Conservation (phyloP, 2,113 vertebrate genomes). For the Piprites chloris region DNA sequence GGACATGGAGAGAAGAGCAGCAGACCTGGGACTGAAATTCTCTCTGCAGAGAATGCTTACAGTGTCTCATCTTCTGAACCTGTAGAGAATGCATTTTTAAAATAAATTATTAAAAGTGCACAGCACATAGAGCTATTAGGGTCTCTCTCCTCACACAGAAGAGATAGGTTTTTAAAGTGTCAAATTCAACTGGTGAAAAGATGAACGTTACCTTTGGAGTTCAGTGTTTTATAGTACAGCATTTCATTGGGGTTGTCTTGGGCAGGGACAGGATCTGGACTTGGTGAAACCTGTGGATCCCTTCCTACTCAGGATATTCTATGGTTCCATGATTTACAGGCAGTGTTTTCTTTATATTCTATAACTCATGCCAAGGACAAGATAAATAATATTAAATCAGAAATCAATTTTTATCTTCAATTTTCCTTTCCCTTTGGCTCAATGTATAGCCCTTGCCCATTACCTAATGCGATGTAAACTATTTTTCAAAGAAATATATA, state of each 20-base stretch:
- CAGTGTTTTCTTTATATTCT: background rate
- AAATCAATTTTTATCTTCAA: background rate
- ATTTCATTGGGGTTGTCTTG: background rate
- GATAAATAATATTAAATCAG: background rate
- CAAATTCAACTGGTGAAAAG: background rate
- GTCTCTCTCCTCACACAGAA: background rate
- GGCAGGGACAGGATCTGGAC: background rate
- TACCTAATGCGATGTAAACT: background rate
- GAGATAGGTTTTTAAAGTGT: background rate
- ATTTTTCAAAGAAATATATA: background rate
- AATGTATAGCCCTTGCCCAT: background rate
- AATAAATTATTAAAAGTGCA: background rate
- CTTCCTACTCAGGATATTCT: background rate
- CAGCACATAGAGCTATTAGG: fast-evolving
- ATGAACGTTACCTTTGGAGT: background rate
- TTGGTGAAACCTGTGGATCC: background rate
- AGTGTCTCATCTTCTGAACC: background rate
- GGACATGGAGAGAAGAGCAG: background rate
- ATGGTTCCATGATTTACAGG: background rate
- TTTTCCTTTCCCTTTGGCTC: background rate
- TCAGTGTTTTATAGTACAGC: background rate
- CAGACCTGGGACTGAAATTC: background rate
- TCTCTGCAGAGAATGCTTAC: background rate
- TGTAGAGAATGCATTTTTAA: background rate
- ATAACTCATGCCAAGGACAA: background rate